Evolutionary conservation across 2,113 vertebrate species (phyloP).

Genomic region (Prolemur simus): DNA sequence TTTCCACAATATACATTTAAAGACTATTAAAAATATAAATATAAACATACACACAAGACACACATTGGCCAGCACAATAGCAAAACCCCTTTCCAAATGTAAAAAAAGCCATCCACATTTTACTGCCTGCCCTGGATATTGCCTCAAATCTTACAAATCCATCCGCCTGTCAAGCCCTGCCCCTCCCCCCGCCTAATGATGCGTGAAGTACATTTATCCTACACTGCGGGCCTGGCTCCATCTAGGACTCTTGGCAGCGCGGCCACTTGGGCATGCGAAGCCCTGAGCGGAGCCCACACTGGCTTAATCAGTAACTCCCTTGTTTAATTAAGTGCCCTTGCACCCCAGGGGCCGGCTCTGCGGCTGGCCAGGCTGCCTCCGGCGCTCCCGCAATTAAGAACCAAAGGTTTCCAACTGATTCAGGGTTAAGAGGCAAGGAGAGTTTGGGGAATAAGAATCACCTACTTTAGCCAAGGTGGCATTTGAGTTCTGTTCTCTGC

Average conservation of each 20-base stretch:
- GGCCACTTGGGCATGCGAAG: slow-evolving; percentile 71
- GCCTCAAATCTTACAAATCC: slow-evolving; percentile 30
- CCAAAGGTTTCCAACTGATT: slow-evolving; percentile 82
- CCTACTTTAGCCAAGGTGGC: slow-evolving; percentile 74
- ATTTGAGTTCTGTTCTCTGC: slow-evolving; percentile 74
- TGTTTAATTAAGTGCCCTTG: slow-evolving; percentile 79
- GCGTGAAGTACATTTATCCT: slow-evolving; percentile 83
- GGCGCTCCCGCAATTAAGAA: slow-evolving; percentile 80
- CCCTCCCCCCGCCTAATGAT: slow-evolving; percentile 71
- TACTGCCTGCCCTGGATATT: slow-evolving; percentile 15
- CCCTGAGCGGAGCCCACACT: slow-evolving; percentile 59
- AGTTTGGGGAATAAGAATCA: slow-evolving; percentile 81
- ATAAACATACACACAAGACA: neutral
- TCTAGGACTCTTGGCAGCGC: slow-evolving; percentile 60
- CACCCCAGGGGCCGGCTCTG: slow-evolving; percentile 64
- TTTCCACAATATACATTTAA: neutral
- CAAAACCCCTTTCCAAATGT: slow-evolving; percentile 4
- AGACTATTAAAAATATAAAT: neutral
- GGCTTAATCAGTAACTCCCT: slow-evolving; percentile 87
- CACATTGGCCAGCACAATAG: neutral
- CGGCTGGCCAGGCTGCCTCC: slow-evolving; percentile 77
- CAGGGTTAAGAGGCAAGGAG: slow-evolving; percentile 78
- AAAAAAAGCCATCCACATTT: neutral
- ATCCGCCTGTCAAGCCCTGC: slow-evolving; percentile 23
- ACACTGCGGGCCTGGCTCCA: slow-evolving; percentile 55